These are phyloP conservation scores for Synergus laeviventris DNA, from an alignment of 2,888 invertebrate genomes.

Conservation along the genomic window DNA sequence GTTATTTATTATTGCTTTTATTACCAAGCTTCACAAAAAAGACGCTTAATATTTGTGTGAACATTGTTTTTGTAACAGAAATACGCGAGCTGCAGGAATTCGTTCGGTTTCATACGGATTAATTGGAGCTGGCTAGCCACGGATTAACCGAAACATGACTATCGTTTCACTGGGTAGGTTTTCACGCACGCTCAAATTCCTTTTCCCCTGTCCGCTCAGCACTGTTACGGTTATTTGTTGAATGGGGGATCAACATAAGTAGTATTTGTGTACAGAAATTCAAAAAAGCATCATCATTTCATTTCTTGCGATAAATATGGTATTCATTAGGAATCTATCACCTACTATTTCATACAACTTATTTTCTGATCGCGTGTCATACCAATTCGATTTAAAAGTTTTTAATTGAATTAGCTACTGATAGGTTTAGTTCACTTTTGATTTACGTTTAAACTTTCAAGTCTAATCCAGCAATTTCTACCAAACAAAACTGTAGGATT, in stretches of 20 bases:
- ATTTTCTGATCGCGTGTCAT: background rate
- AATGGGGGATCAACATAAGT: background rate
- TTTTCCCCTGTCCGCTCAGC: background rate
- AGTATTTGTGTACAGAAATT: background rate
- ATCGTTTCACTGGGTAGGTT: background rate
- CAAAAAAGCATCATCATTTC: background rate
- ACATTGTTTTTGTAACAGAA: background rate
- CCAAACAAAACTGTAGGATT: no score
- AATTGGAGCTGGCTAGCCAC: background rate
- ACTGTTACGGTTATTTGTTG: background rate
- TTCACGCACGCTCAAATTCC: background rate
- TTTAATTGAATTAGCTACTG: background rate
- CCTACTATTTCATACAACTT: background rate
- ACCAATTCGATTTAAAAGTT: background rate
- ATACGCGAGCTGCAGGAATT: background rate
- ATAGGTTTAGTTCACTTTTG: background rate
- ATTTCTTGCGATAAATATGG: background rate
- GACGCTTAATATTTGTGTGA: background rate
- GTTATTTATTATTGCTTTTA: no score
- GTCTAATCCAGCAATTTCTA: background rate
- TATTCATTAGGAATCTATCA: background rate
- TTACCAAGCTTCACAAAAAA: background rate
- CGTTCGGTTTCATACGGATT: background rate
- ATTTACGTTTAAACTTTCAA: background rate
- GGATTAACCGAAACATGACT: background rate